Evolutionary conservation across 2,888 invertebrate genomes (phyloP), one percentile per base, ranked within the genome.

Genomic region (Thymelicus acteon): DNA sequence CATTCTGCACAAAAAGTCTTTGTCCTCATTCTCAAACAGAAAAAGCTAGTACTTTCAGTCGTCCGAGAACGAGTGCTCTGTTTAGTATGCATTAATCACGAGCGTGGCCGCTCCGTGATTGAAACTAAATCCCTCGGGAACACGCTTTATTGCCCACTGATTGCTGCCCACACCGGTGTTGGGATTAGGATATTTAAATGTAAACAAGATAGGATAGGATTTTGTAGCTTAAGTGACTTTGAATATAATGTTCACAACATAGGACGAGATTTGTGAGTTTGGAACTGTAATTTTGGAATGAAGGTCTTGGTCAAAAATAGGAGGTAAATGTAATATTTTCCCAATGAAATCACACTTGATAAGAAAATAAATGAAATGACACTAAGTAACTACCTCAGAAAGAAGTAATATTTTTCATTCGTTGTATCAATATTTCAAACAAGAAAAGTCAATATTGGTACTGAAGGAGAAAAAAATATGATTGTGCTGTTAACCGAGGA

Each of bases 51-150:
- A 39, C n/a, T 61, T 44, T 52, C 19, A 40, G 69, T 73, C 62
- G 58, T 64, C 63, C 72, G 66, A 73, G 73, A 75, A 72, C 65
- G 83, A 84, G 82, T 83, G 79, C 77, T 82, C 90, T 92, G 88
- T 89, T 92, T 92, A 91, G 92, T 92, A 92, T 92, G 92, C 92
- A 93, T 93, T 92, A 92, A 92, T 92, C 90, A 91, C 82, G 82
- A 82, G 81, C 85, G 83, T 82, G 85, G 78, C 82, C 85, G 84
- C 81, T 75, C 78, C 90, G 84, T 92, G 92, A 93, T 92, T 93
- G 92, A 92, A 92, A 92, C 89, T 89, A 88, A 91, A 92, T 91
- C 92, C 91, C 86, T 77, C 77, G 80, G 87, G 85, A 86, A 82
- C 79, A 62, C 84, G 82, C 81, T 85, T 79, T 79, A 82, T 85